Base-by-base conservation (phyloP, 2,888 invertebrate genomes). In the Hemaris fuciformis region DNA sequence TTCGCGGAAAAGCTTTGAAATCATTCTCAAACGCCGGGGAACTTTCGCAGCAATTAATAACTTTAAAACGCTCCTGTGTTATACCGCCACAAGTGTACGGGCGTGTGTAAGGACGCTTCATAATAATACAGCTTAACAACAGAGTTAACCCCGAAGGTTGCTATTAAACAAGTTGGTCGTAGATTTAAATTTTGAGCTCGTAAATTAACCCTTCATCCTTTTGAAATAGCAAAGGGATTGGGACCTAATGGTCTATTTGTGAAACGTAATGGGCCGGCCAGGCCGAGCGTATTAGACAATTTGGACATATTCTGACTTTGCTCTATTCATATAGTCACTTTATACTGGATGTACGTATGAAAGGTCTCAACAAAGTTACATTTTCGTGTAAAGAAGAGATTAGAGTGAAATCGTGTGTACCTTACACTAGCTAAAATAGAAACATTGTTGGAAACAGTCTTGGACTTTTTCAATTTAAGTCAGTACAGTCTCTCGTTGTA, bases 191-290 rank as follows among this genome's bases (percentile, higher is more conserved):
- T 91, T 91, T 89, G 87, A 89, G 90, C 89, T 89, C 89, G 83
- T 91, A 92, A 91, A 91, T 90, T 92, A 90, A 91, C 90, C 91
- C 91, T 88, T 87, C 91, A 88, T 89, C 91, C 91, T 91, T 91
- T 89, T 88, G 89, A 88, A 91, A 91, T 89, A 88, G 91, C 89
- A 83, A 89, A 90, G 89, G 90, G 91, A 89, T 89, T 88, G 89
- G 88, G 88, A 85, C 87, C 85, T 89, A 92, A 92, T 89, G 90
- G 91, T 88, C 91, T 92, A 91, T 92, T 91, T 92, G 91, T 87
- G 89, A 88, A 85, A 84, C 87, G 87, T 87, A 92, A 91, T 90
- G 89, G 90, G 81, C 83, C 84, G 85, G 83, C 80, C 84, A 85
- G 87, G 84, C 86, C 84, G 84, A 84, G 83, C 82, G 84, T 88